Conservation (phyloP, 2,888 invertebrate species). For the Idaea dimidiata region DNA sequence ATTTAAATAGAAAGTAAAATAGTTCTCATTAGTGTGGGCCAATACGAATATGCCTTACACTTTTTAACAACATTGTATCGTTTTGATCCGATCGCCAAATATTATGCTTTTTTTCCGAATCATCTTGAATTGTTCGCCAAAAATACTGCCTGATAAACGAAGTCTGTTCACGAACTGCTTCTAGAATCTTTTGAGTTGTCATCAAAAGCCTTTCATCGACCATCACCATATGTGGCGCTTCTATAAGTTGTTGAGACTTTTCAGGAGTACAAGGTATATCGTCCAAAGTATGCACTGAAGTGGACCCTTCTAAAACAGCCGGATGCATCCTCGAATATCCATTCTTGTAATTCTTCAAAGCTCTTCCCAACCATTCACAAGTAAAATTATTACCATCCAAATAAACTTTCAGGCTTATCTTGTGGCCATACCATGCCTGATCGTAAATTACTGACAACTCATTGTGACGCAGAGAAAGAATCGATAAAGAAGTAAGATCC, state of each 20-base stretch:
- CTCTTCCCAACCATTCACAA: conserved; percentile 61
- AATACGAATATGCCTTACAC: background rate
- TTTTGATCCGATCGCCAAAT: background rate
- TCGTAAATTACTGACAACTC: conserved; percentile 48
- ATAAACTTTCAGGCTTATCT: conserved; percentile 46
- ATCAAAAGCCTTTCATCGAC: conserved; percentile 60
- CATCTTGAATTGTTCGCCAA: conserved; percentile 32
- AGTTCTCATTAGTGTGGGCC: too few relatives aligned
- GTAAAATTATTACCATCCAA: conserved; percentile 61
- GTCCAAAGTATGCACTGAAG: conserved; percentile 47
- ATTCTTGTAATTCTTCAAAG: conserved; percentile 55
- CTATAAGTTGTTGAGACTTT: conserved; percentile 22
- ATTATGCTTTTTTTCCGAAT: conserved; percentile 25
- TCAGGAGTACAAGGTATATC: conserved; percentile 55
- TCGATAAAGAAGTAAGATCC: conserved; percentile 52
- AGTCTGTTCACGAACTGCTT: conserved; percentile 63
- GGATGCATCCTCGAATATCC: conserved; percentile 63
- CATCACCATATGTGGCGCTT: conserved; percentile 25
- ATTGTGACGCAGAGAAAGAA: conserved; percentile 55
- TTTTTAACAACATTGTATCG: background rate
- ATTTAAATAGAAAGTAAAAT: too few relatives aligned
- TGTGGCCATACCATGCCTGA: conserved; percentile 57
- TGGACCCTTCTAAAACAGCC: conserved; percentile 31
- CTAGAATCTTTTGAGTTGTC: conserved; percentile 60
- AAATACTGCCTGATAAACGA: conserved; percentile 43